Base-by-base conservation (phyloP, 2,113 vertebrate species). In the Pteropus alecto region DNA sequence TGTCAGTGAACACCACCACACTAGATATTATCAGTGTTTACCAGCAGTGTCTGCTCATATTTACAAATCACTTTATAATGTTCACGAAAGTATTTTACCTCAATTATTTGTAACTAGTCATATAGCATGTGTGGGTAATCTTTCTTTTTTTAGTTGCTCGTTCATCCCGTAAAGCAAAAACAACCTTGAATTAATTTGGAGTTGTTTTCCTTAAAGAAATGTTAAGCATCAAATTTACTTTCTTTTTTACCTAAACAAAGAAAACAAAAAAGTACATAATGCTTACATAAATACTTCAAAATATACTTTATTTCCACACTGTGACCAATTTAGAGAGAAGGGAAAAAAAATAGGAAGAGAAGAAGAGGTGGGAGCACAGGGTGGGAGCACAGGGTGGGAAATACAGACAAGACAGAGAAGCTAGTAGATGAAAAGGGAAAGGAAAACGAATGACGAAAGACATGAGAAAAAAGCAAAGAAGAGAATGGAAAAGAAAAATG, bases 31-130 rank as follows among this genome's bases (percentile, higher is more conserved):
- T 88, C 95, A 78, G 76, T 89, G 81, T 83, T 94, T 94, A 89
- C 85, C 84, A 65, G 51, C 11, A 41, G 26, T 88, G 78, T 97
- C 87, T 95, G 73, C 78, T 89, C 54, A 3, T 86, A 76, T 93
- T 97, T 96, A 97, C 96, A 98, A 97, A 96, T 98, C 96, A 96
- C 93, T 96, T 93, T 78, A 95, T 91, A 97, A 95, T 96, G 77
- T 86, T 95, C 70, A 58, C 18, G 74, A 89, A 89, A 92, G 77
- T 89, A 91, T 96, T 88, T 95, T 65, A 82, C 86, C 89, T 94
- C 60, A n/a, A 51, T 94, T 88, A 93, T 89, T 96, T 96, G 86
- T 90, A 96, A 82, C 67, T 73, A 95, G 65, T 93, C 85, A 82
- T 63, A 88, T 6, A 63, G 48, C 87, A 88, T 94, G 85, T 68